These are phyloP conservation scores for Takifugu bimaculatus DNA, from an alignment of 2,113 vertebrate species.

Conservation along the genomic window DNA sequence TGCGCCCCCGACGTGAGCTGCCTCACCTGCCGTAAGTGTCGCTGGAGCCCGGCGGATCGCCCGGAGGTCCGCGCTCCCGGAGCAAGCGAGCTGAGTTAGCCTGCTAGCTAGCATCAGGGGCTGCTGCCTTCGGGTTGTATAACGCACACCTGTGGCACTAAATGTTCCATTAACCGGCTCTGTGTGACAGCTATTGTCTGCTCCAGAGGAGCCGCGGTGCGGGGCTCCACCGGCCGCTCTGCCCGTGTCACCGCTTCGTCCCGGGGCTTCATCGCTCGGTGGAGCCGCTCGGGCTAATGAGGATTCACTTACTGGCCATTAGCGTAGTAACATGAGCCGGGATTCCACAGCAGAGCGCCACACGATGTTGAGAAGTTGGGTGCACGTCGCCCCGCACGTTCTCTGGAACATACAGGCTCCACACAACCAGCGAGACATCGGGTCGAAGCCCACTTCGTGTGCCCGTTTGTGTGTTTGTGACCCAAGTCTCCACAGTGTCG, in stretches of 20 bases:
- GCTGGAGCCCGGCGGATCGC: conserved; percentile 14
- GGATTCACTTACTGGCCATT: conserved; percentile 32
- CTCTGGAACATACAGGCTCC: too few species aligned
- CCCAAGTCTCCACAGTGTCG: too few species aligned
- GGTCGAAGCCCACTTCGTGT: neutral
- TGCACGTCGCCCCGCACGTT: conserved; percentile 7
- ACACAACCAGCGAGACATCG: neutral
- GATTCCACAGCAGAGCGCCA: neutral
- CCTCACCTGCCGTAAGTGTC: neutral
- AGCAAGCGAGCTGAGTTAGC: conserved; percentile 63
- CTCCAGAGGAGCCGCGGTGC: neutral
- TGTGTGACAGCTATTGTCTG: neutral
- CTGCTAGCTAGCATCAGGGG: conserved; percentile 50
- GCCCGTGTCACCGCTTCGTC: conserved; percentile 16
- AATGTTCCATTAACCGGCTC: conserved; percentile 18
- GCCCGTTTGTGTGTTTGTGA: too few species aligned
- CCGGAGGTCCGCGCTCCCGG: conserved; percentile 31
- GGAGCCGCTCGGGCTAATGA: conserved; percentile 32
- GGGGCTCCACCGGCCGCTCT: neutral
- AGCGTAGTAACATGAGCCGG: conserved; percentile 2
- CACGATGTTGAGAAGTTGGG: neutral
- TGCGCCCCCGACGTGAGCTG: neutral
- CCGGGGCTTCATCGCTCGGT: conserved; percentile 10
- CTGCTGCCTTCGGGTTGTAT: conserved; percentile 56
- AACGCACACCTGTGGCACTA: conserved; percentile 67